Conservation (phyloP, 2,113 vertebrate genomes). For the Pungitius pungitius region DNA sequence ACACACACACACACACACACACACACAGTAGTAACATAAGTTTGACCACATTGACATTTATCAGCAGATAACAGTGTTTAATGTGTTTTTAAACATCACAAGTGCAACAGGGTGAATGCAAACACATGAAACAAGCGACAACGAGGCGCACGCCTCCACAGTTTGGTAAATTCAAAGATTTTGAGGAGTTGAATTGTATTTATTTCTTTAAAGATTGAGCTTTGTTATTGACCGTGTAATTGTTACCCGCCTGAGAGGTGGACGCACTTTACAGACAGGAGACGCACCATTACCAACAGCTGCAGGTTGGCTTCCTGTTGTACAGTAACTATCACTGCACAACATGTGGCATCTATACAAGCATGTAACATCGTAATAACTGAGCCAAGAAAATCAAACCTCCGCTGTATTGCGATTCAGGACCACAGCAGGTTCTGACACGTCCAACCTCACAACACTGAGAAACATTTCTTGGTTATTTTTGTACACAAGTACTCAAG, state of each 20-base stretch:
- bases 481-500: background rate
- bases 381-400: background rate
- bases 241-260: background rate
- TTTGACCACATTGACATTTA: too few species aligned
- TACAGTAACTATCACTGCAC: constrained; percentile 38
- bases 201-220: background rate
- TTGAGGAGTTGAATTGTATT: background rate
- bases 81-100: background rate
- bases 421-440: constrained; percentile 34
- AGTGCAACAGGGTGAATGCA: background rate
- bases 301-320: constrained; percentile 11
- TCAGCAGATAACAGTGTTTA: too few species aligned
- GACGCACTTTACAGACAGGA: constrained; percentile 16
- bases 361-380: constrained; percentile 1
- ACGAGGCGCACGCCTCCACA: background rate
- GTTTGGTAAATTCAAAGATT: background rate
- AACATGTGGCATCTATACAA: constrained; percentile 6
- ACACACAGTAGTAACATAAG: too few species aligned
- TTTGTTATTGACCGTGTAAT: background rate
- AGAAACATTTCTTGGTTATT: background rate
- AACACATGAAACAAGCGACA: background rate
- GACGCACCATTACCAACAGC: constrained; percentile 31
- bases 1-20: constrained; percentile 8
- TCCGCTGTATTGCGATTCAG: background rate
- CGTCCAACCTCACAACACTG: background rate